Evolutionary conservation across 2,888 invertebrate genomes (phyloP), one percentile per base, ranked within the genome.

Genomic region (Mimas tiliae): DNA sequence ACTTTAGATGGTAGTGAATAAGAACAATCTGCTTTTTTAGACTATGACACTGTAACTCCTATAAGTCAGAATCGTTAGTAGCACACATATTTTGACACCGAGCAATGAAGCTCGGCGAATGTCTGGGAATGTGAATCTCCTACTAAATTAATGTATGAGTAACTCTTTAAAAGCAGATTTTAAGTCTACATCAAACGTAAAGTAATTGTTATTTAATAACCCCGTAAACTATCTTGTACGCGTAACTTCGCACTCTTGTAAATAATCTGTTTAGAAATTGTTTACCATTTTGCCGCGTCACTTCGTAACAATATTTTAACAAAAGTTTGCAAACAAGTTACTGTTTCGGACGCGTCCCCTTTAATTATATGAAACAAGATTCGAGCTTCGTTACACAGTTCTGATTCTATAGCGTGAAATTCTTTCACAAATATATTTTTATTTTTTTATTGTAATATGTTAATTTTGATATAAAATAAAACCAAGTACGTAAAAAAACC

Each of bases 321-420:
- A 68, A 70, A 82, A 84, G 78, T 85, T 84, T 66, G 66, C 69
- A 72, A 81, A 81, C 77, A 81, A 85, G 75, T 81, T 77, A 70
- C 69, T 81, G 79, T 78, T 79, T 78, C 68, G 74, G 76, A 77
- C 76, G 80, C 77, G 83, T 81, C 81, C 80, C 80, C 78, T 87
- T 80, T 78, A 85, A 88, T 87, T 87, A 84, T 72, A 74, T 69
- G 78, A 78, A 82, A 83, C 78, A 74, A 75, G 74, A 76, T 69
- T 72, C 75, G 72, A 74, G 75, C 73, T 79, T 78, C 76, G 71
- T 75, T 74, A 73, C 71, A 67, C 65, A 77, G 74, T 77, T 81
- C 69, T 68, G 38, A 38, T 58, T 58, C 6, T 58, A 38, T 58
- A 58, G 19, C 58, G 11, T 12, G 7, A 19, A 58, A 34, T 16